These are phyloP conservation scores for Epinotia brunnichana DNA, from an alignment of 2,888 invertebrate species.

Conservation along the genomic window DNA sequence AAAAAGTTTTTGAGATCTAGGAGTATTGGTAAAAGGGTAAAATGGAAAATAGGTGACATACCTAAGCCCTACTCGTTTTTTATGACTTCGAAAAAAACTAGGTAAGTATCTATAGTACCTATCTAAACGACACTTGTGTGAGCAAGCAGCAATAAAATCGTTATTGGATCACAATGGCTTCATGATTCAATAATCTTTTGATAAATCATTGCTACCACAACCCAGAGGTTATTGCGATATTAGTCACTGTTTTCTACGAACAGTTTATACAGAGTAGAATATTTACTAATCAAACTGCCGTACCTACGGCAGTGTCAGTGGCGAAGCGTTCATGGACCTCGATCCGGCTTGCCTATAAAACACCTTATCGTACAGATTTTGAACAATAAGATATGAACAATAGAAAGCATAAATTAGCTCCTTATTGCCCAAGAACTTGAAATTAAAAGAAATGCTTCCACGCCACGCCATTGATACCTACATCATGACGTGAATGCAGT, in stretches of 20 bases:
- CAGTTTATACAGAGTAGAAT: conserved; percentile 5
- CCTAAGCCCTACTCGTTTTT: too few relatives aligned
- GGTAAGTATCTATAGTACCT: not conserved
- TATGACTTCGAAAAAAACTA: too few relatives aligned
- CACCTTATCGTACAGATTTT: not conserved
- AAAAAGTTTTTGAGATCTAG: too few relatives aligned
- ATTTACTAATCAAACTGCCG: not conserved
- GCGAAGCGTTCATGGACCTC: too few relatives aligned
- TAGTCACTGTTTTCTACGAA: conserved; percentile 30
- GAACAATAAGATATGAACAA: not conserved
- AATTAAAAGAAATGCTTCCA: not conserved
- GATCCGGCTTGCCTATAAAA: not conserved
- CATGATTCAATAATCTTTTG: conserved; percentile 40
- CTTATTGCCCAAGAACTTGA: not conserved
- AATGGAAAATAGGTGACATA: too few relatives aligned
- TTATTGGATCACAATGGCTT: conserved; percentile 40
- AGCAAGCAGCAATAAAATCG: conserved; percentile 19
- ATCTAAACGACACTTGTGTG: not conserved
- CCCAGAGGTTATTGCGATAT: conserved; percentile 8
- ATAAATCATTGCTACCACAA: conserved; percentile 28
- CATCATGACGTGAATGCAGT: not conserved
- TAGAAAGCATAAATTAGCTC: not conserved
- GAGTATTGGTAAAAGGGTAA: too few relatives aligned
- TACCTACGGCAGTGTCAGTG: too few relatives aligned
- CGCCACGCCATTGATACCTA: not conserved